phyloP scores from a whole-genome alignment of 1,140 invertebrate species.

The Onthophagus taurus region DNA sequence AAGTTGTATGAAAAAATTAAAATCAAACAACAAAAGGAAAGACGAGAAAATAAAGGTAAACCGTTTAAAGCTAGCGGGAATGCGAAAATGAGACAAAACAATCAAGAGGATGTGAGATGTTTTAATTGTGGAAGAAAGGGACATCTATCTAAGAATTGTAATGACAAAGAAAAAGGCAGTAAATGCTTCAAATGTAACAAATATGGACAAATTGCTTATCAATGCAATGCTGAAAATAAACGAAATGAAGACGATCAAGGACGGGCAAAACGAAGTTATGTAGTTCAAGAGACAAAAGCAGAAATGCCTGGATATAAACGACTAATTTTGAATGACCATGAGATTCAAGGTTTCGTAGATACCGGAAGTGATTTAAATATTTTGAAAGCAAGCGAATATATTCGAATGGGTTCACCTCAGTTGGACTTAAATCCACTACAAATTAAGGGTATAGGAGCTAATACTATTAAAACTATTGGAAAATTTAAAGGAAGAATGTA shows the following conservation, averaged over 20 bases:
- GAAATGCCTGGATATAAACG: neutral
- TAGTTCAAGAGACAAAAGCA: neutral
- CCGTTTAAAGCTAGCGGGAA: neutral
- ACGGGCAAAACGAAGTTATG: neutral
- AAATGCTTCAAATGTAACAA: conserved; percentile 28
- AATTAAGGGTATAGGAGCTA: too few relatives aligned
- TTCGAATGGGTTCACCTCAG: neutral
- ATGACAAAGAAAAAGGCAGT: conserved; percentile 19
- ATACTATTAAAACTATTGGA: too few relatives aligned
- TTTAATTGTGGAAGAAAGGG: conserved; percentile 25
- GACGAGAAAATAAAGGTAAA: neutral
- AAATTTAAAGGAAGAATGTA: too few relatives aligned
- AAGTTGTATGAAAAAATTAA: neutral
- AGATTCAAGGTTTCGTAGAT: neutral
- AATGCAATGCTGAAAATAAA: conserved; percentile 11
- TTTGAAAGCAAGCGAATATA: too few relatives aligned
- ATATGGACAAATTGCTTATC: conserved; percentile 2
- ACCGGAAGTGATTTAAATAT: neutral
- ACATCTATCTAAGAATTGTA: conserved; percentile 21
- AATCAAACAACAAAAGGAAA: neutral
- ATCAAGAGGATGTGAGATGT: conserved; percentile 17
- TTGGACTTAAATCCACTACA: too few relatives aligned
- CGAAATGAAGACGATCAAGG: neutral
- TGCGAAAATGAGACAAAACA: neutral
- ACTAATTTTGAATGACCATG: too few relatives aligned